Evolutionary conservation across 2,797 vertebrate species (phyloP).

Genomic region (Apodemus agrarius): DNA sequence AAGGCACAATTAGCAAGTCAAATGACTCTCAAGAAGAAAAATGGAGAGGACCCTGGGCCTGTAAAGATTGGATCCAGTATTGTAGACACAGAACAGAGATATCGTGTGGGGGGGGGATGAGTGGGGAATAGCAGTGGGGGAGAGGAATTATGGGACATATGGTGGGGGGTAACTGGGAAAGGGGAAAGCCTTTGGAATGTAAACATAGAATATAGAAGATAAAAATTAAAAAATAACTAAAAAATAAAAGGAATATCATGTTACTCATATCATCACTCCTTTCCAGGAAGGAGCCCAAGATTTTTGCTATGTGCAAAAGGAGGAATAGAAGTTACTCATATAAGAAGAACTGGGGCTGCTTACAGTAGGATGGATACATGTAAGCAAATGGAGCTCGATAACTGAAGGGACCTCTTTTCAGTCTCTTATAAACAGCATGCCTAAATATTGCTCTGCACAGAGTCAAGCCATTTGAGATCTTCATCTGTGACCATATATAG

Average conservation of each 20-base stretch:
- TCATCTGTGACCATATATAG: not conserved
- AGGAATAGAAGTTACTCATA: not conserved
- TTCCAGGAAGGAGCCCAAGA: not conserved
- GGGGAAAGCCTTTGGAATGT: too few species aligned
- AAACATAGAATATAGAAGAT: too few species aligned
- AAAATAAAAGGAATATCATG: not conserved
- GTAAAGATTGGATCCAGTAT: too few species aligned
- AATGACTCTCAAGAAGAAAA: too few species aligned
- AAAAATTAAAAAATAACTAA: too few species aligned
- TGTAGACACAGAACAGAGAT: too few species aligned
- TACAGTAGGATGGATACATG: not conserved
- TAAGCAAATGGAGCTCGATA: not conserved
- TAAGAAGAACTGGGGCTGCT: not conserved
- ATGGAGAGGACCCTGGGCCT: too few species aligned
- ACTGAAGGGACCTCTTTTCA: not conserved
- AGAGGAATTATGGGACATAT: too few species aligned
- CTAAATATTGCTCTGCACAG: not conserved
- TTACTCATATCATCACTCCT: not conserved
- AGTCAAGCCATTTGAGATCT: not conserved
- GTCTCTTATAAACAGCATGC: not conserved
- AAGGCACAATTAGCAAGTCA: too few species aligned
- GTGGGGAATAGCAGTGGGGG: too few species aligned
- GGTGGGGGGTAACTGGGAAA: too few species aligned
- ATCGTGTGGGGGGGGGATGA: too few species aligned
- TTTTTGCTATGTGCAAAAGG: not conserved